Base-by-base conservation (phyloP, 2,888 invertebrate species). In the Stegophylla sp. region DNA sequence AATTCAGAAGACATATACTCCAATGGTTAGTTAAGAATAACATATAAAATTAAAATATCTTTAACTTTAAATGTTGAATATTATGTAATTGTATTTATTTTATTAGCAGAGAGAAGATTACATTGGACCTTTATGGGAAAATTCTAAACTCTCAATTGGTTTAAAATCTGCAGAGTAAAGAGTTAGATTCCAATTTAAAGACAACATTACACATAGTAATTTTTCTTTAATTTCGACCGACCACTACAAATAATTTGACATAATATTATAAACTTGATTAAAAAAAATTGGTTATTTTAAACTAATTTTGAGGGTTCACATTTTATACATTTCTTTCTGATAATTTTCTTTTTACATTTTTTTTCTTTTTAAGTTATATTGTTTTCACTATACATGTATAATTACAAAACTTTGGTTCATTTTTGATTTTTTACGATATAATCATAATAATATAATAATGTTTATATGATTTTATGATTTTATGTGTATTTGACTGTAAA, bases 151-250 rank as follows among this genome's bases (percentile, higher is more conserved):
- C 1, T 77, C 82, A 12, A 69, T 79, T 28, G 73, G 73, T 61
- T 71, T 48, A 0, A 61, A 79, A 51, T 79, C 79, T 13, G 79
- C 79, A 81, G 83, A 84, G 9, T 87, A 88, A 28, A 94, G 93
- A 82, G 94, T 95, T 13, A 82, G 82, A 76, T 84, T 84, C 82
- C 82, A 83, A 48, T 82, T 84, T 26, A 82, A 83, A 81, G 83
- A 83, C 12, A 84, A 84, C 61, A 63, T 74, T 3, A 82, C 82
- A 17, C 84, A 84, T 85, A 91, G 91, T 43, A 89, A 73, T 59
- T 48, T 61, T 45, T 69, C 48, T 45, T 61, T 5, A 34, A 34
- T 34, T n/a, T n/a, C n/a, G n/a, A n/a, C n/a, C n/a, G n/a, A n/a
- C n/a, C n/a, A n/a, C n/a, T n/a, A n/a, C n/a, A n/a, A n/a, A n/a